These are phyloP conservation scores for Danaus chrysippus DNA, from an alignment of 2,888 invertebrate genomes.

Conservation along the genomic window DNA sequence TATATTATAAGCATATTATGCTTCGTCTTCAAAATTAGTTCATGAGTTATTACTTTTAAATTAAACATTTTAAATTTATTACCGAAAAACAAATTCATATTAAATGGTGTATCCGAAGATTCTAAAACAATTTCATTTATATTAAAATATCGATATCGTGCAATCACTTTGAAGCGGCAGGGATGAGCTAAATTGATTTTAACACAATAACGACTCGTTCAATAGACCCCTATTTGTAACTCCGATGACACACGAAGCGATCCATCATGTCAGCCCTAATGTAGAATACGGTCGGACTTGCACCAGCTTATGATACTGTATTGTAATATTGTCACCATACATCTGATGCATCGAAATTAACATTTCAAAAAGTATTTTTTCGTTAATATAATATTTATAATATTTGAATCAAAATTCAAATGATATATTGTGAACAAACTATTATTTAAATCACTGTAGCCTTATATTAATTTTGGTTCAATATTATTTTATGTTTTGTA, in stretches of 20 bases:
- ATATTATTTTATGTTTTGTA: too few relatives aligned
- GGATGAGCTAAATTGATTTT: conserved; percentile 78
- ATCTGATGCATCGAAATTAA: not conserved
- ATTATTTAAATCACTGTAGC: not conserved
- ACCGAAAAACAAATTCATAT: too few relatives aligned
- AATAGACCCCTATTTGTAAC: conserved; percentile 72
- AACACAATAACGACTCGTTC: conserved; percentile 70
- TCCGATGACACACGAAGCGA: conserved; percentile 58
- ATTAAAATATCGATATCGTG: conserved; percentile 10
- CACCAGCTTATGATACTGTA: conserved; percentile 15
- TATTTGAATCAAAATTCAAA: not conserved
- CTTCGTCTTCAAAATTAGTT: too few relatives aligned
- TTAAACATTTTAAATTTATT: too few relatives aligned
- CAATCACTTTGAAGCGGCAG: conserved; percentile 48
- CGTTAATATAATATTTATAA: not conserved
- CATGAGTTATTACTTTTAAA: too few relatives aligned
- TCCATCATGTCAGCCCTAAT: conserved; percentile 58
- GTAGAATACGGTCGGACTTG: conserved; percentile 22
- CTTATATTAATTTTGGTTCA: too few relatives aligned
- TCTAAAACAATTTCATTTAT: not conserved
- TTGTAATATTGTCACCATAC: conserved; percentile 2
- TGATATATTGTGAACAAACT: not conserved
- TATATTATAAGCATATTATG: too few relatives aligned
- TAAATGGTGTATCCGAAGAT: not conserved
- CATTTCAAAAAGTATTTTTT: not conserved